Evolutionary conservation across 2,888 invertebrate genomes (phyloP).

Genomic region (Melinopterus prodromus): DNA sequence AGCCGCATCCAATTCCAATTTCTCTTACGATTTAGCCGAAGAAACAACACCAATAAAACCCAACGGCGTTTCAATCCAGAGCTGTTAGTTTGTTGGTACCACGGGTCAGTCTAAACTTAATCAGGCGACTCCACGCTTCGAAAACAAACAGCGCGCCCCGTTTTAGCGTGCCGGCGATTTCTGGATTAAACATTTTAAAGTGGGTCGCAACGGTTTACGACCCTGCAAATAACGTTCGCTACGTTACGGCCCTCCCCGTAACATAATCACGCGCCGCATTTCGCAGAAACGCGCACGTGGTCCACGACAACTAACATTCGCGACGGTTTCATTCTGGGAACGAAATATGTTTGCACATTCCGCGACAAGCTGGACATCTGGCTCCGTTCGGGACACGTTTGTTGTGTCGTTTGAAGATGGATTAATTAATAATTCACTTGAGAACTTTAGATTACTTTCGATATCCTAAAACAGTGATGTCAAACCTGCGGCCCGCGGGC

Average conservation of each 20-base stretch:
- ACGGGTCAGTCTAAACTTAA: not conserved
- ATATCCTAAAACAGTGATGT: no score
- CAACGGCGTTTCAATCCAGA: not conserved
- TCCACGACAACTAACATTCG: not conserved
- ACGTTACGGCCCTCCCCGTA: not conserved
- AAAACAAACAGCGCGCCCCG: not conserved
- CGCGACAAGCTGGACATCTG: not conserved
- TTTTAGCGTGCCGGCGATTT: not conserved
- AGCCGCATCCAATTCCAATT: not conserved
- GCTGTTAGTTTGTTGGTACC: not conserved
- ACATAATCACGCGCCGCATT: not conserved
- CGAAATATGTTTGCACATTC: not conserved
- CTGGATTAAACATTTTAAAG: not conserved
- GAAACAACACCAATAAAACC: not conserved
- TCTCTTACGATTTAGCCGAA: not conserved
- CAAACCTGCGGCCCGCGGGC: no score
- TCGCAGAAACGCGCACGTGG: not conserved
- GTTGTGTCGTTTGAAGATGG: no score
- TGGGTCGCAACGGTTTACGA: not conserved
- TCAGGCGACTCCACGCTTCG: not conserved
- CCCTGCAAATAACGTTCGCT: not conserved
- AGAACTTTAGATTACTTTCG: no score
- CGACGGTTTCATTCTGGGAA: not conserved
- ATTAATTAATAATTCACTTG: no score
- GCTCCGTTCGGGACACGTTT: no score